A percentile compares a stretch with the other conserved stretches of the same genome.
Conservation (phyloP, 2,888 invertebrate genomes). For the Exephanes ischioxanthus region DNA sequence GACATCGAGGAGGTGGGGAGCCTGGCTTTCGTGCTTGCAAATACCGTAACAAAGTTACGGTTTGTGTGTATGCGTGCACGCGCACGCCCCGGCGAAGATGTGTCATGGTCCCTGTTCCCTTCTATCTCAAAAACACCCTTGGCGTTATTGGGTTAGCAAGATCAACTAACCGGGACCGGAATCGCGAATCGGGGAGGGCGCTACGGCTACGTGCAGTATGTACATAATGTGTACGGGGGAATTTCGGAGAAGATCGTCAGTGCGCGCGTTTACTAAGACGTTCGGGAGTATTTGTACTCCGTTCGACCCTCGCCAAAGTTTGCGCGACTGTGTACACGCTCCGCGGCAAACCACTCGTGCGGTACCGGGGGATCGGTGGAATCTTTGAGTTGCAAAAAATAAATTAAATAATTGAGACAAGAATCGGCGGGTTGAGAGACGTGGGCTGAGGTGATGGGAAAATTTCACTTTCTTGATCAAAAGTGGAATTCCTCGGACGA, state of each 20-base stretch:
- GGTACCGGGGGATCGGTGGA: neutral
- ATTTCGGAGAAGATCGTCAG: conserved; percentile 40
- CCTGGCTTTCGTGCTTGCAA: conserved; percentile 76
- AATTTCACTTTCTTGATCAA: neutral
- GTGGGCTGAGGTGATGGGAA: neutral
- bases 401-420: neutral
- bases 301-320: conserved; percentile 34
- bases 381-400: neutral
- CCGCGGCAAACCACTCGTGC: neutral
- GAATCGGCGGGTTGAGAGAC: neutral
- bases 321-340: conserved; percentile 23
- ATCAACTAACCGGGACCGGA: conserved; percentile 73
- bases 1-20: conserved; percentile 72
- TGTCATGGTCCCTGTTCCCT: conserved; percentile 71
- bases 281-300: conserved; percentile 58
- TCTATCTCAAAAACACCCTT: conserved; percentile 68
- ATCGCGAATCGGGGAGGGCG: conserved; percentile 50
- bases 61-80: conserved; percentile 68
- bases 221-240: conserved; percentile 51
- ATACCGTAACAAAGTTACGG: conserved; percentile 79
- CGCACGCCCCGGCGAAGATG: conserved; percentile 74
- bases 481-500: too few relatives aligned
- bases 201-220: conserved; percentile 55
- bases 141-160: conserved; percentile 76
- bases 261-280: conserved; percentile 56